phyloP scores from a whole-genome alignment of 2,888 invertebrate genomes.

The Ophonus ardosiacus region DNA sequence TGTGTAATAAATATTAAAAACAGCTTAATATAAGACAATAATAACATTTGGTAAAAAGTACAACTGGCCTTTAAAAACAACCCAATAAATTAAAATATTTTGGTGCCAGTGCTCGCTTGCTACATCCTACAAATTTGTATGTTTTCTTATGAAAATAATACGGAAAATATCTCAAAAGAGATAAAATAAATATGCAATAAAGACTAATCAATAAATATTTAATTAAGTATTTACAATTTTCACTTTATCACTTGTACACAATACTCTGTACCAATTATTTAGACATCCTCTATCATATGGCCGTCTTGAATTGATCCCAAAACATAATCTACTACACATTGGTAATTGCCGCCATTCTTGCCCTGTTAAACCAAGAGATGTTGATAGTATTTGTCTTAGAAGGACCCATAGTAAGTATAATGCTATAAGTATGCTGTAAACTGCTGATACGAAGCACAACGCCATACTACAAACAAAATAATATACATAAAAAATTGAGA shows the following conservation, averaged over 20 bases:
- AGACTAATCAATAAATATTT: not conserved
- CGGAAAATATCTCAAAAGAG: not conserved
- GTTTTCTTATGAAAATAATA: too few species aligned
- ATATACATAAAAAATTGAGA: not conserved
- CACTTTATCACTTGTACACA: constrained; percentile 5
- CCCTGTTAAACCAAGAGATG: constrained; percentile 77
- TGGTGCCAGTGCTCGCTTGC: not conserved
- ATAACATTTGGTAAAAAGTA: constrained; percentile 24
- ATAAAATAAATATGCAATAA: not conserved
- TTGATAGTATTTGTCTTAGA: constrained; percentile 72
- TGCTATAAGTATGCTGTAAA: constrained; percentile 59
- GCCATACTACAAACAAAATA: constrained; percentile 73
- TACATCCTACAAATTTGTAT: not conserved
- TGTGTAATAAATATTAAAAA: constrained; percentile 20
- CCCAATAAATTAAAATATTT: not conserved
- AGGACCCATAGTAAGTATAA: constrained; percentile 63
- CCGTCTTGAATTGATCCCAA: constrained; percentile 69
- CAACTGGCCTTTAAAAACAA: constrained; percentile 7
- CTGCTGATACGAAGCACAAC: constrained; percentile 75
- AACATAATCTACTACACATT: constrained; percentile 69
- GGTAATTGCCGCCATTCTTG: constrained; percentile 76
- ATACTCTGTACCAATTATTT: constrained; percentile 70
- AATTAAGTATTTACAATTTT: constrained; percentile 38
- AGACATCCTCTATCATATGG: constrained; percentile 70
- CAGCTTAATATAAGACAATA: not conserved